Evolutionary conservation across 1,140 invertebrate genomes (phyloP), one percentile per base, ranked within the genome.

Genomic region (Neomicropteryx cornuta): DNA sequence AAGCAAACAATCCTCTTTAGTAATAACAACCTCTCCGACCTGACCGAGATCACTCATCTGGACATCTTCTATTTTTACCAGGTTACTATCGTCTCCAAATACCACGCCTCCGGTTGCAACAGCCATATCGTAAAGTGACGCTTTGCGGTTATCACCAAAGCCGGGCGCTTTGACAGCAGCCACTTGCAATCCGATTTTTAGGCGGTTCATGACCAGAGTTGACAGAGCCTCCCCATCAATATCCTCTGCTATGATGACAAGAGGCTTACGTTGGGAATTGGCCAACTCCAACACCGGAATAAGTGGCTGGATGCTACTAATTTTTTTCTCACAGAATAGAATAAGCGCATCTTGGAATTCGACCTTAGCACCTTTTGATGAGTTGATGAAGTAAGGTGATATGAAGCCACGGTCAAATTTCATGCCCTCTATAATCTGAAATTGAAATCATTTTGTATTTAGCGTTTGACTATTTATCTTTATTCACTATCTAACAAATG

Each of bases 401-500:
- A 94, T 92, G 57, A 91, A 96, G 16, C 92, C 92, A 31, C 88
- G 67, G 53, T 95, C 87, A 61, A 96, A 89, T 59, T 92, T 92
- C 83, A 96, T 85, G 32, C 92, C 91, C 58, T 94, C 87, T 54
- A 92, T n/a, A n/a, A n/a, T n/a, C n/a, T n/a, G n/a, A n/a, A n/a
- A n/a, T n/a, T n/a, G n/a, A n/a, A n/a, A n/a, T 91, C 2, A 88
- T 73, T 62, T 91, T 87, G 2, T 96, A 56, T 61, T 93, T 88
- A 66, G 95, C 91, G 42, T 71, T 70, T 14, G 91, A 57, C 1
- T 87, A 90, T 61, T 94, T 94, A 5, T 89, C 90, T 71, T 95
- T 90, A 63, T 95, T 95, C 0, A 96, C 87, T 18, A 92, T 93
- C n/a, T n/a, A n/a, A n/a, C n/a, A n/a, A n/a, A n/a, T n/a, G n/a